A percentile compares a stretch with the other conserved stretches of the same genome.
Evolutionary conservation across 2,113 vertebrate species (phyloP).

Genomic region (Chauna torquata): DNA sequence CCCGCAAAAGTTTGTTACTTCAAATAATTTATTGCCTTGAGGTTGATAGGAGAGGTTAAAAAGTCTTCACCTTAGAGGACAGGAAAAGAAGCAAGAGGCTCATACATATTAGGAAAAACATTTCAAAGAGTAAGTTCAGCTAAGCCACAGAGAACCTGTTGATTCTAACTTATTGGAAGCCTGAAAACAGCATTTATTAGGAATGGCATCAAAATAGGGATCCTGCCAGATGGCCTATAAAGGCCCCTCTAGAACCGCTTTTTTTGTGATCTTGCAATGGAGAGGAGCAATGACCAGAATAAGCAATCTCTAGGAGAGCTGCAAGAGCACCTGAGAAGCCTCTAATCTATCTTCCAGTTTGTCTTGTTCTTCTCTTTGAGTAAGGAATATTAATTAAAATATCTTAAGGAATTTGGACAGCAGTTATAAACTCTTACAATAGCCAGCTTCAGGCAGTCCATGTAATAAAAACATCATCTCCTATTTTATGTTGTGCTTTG

Average conservation of each 20-base stretch:
- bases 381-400: conserved; percentile 4
- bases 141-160: not conserved
- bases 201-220: not conserved
- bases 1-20: not conserved
- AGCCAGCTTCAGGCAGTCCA: not conserved
- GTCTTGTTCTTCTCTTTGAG: not conserved
- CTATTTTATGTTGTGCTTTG: not conserved
- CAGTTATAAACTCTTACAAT: not conserved
- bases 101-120: not conserved
- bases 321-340: not conserved
- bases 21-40: not conserved
- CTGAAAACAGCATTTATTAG: not conserved
- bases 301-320: not conserved
- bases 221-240: not conserved
- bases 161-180: not conserved
- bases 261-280: not conserved
- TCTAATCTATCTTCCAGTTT: conserved; percentile 13
- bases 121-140: not conserved
- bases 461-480: not conserved
- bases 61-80: not conserved
- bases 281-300: not conserved
- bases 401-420: not conserved
- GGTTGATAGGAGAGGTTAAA: not conserved
- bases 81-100: not conserved
- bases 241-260: not conserved